Evolutionary conservation across 1,140 invertebrate species (phyloP), one percentile per base, ranked within the genome.

Genomic region (Zaprionus ornatus): DNA sequence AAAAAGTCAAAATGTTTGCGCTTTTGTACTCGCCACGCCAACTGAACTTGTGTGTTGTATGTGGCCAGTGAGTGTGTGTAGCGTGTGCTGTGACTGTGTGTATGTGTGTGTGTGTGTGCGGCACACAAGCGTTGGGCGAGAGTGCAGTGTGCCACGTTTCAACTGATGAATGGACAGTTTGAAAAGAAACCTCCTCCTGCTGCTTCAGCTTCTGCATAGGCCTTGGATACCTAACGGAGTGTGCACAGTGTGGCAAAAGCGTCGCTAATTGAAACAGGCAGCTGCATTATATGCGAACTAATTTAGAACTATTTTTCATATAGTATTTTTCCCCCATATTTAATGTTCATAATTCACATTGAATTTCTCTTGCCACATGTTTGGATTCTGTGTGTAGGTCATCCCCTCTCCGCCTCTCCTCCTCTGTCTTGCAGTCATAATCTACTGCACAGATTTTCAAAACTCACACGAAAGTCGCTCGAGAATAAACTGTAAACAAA

Each of bases 1-100:
- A 62, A 73, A 80, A 63, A 70, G 70, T 77, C 79, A 83, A 87
- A 88, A 78, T 71, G 70, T 74, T 87, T 88, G 61, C 66, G 66
- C 77, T 67, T 85, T 88, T 85, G 82, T 85, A 70, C 62, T 63
- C 72, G 35, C 57, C 48, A 35, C 72, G 69, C 69, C 66, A 69
- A 62, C 68, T 70, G 23, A 62, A 50, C 50, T 40, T 50, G 25
- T 19, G 23, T 37, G 17, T 4, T 52, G 15, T 23, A 9, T 25
- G 19, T 52, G 57, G n/a, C n/a, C n/a, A n/a, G n/a, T n/a, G n/a
- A n/a, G 6, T n/a, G n/a, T 25, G 19, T 52, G 32, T 54, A 29
- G 45, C n/a, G 32, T 13, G 23, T n/a, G n/a, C 9, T 29, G 27
- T 29, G 9, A 9, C 3, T 32, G 29, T 32, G 45, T 63, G 50